Evolutionary conservation across 2,113 vertebrate genomes (phyloP).

Genomic region (Corythaixoides concolor): DNA sequence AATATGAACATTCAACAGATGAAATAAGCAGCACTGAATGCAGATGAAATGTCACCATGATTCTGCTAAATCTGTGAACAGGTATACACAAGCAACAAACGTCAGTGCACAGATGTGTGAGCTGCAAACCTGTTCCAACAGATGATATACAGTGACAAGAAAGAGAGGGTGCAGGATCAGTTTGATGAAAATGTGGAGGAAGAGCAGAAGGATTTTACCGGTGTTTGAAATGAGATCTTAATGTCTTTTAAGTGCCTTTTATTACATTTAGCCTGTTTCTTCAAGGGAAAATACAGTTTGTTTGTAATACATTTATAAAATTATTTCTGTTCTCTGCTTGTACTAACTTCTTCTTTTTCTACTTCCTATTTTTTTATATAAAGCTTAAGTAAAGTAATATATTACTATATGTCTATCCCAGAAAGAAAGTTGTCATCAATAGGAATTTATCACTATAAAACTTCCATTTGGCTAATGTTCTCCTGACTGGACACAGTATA

Average conservation of each 20-base stretch:
- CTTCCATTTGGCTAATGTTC: not conserved
- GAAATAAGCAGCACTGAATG: not conserved
- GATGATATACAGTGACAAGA: not conserved
- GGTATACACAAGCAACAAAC: not conserved
- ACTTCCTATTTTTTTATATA: not conserved
- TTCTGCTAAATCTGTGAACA: not conserved
- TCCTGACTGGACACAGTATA: not conserved
- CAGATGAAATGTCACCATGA: not conserved
- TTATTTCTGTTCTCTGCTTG: not conserved
- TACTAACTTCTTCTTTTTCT: not conserved
- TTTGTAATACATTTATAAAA: not conserved
- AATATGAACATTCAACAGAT: not conserved
- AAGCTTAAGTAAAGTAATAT: not conserved
- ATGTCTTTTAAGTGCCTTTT: not conserved
- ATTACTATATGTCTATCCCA: not conserved
- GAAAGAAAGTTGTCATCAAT: not conserved
- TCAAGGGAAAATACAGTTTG: not conserved
- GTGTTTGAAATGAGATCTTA: not conserved
- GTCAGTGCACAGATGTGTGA: not conserved
- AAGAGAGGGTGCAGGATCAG: not conserved
- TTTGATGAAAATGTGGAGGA: not conserved
- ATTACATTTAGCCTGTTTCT: not conserved
- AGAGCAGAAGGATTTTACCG: not conserved
- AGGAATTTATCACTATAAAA: not conserved
- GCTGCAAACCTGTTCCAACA: not conserved